These are phyloP conservation scores for Diplogasteroides magnus DNA, from an alignment of 1,140 invertebrate species.

Conservation along the genomic window DNA sequence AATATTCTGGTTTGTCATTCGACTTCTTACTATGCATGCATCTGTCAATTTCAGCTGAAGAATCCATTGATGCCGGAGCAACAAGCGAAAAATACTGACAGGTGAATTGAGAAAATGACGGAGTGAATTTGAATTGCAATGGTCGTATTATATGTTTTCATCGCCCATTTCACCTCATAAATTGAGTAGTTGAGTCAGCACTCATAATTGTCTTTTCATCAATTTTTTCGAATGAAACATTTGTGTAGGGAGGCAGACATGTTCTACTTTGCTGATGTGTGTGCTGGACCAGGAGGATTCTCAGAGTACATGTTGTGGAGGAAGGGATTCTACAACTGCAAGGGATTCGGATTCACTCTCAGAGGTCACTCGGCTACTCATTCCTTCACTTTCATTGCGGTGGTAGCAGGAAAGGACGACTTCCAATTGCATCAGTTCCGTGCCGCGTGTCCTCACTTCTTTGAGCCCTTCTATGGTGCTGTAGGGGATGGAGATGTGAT, in stretches of 20 bases:
- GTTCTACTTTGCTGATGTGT: conserved; percentile 92
- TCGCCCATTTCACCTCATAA: no score
- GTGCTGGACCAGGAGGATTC: conserved; percentile 95
- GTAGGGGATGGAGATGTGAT: conserved; percentile 79
- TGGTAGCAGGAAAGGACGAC: conserved; percentile 66
- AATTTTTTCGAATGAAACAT: no score
- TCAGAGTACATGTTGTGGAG: conserved; percentile 88
- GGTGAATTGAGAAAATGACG: no score
- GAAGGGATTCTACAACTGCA: conserved; percentile 73
- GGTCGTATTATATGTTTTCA: no score
- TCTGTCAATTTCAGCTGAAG: conserved; percentile 46
- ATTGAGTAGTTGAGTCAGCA: no score
- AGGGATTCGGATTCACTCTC: conserved; percentile 91
- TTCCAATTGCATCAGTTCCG: conserved; percentile 86
- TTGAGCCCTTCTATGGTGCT: conserved; percentile 83
- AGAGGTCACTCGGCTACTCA: conserved; percentile 58
- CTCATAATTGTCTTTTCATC: no score
- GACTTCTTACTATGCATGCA: background rate
- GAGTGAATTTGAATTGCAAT: no score
- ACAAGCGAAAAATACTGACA: conserved; percentile 18
- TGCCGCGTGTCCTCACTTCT: conserved; percentile 80
- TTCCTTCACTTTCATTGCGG: no score
- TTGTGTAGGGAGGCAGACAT: conserved; percentile 45
- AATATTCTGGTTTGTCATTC: conserved; percentile 48
- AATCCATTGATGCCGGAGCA: conserved; percentile 46